These are phyloP conservation scores for Aldrovandia affinis DNA, from an alignment of 2,797 vertebrate genomes.

Conservation along the genomic window DNA sequence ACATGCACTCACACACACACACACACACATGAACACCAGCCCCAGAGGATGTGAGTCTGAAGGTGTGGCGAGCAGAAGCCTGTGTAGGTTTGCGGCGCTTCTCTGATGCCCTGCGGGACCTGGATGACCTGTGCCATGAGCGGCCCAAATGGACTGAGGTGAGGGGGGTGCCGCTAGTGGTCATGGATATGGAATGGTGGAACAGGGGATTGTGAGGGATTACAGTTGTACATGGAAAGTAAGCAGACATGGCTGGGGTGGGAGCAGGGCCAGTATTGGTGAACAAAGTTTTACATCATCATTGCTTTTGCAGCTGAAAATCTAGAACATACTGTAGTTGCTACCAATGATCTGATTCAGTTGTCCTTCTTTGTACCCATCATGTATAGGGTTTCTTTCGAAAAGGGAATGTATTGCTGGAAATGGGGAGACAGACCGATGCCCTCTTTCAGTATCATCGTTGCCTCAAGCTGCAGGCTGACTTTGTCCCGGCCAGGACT, in stretches of 20 bases:
- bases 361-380: constrained; percentile 2
- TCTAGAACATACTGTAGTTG: not conserved
- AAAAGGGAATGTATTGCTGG: constrained; percentile 83
- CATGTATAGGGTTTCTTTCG: constrained; percentile 79
- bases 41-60: constrained; percentile 73
- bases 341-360: not conserved
- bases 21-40: constrained; percentile 55
- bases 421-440: constrained; percentile 78
- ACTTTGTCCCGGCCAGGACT: constrained; percentile 73
- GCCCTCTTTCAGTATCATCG: constrained; percentile 79
- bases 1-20: constrained; percentile 1
- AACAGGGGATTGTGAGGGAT: too few species aligned
- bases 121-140: constrained; percentile 78
- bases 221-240: too few species aligned
- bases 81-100: constrained; percentile 67
- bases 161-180: constrained; percentile 36
- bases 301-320: not conserved
- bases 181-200: not conserved
- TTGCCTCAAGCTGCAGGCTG: constrained; percentile 78
- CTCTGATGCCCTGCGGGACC: constrained; percentile 74
- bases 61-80: constrained; percentile 76
- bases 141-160: constrained; percentile 80
- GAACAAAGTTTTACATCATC: not conserved
- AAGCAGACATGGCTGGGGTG: too few species aligned
- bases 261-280: too few species aligned